These are phyloP conservation scores for Ochropacha duplaris DNA, from an alignment of 2,888 invertebrate genomes.

Conservation along the genomic window DNA sequence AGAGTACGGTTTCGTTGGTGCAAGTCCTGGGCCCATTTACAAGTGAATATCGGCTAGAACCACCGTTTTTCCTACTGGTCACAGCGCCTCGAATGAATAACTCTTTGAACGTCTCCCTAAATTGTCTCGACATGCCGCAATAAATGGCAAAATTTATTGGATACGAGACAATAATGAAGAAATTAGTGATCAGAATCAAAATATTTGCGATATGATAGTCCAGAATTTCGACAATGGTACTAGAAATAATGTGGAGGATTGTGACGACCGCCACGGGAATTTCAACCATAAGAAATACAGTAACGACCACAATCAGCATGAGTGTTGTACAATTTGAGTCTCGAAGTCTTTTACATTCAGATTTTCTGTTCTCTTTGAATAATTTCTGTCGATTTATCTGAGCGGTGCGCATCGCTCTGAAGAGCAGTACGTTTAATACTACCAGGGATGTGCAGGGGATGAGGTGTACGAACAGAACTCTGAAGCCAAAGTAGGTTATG, in stretches of 20 bases:
- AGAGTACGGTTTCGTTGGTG: conserved; percentile 92
- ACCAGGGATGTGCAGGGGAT: conserved; percentile 95
- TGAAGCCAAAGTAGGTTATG: conserved; percentile 91
- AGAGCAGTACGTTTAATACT: conserved; percentile 93
- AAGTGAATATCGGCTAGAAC: conserved; percentile 90
- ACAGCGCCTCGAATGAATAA: conserved; percentile 87
- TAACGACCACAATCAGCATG: conserved; percentile 94
- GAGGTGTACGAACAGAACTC: conserved; percentile 95
- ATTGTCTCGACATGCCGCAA: conserved; percentile 97
- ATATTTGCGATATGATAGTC: conserved; percentile 91
- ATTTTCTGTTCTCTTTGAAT: conserved; percentile 89
- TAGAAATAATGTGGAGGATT: conserved; percentile 91
- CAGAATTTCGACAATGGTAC: conserved; percentile 87
- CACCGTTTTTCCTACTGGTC: conserved; percentile 85
- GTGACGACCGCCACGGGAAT: conserved; percentile 93
- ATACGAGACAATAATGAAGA: conserved; percentile 95
- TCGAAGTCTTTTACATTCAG: conserved; percentile 89
- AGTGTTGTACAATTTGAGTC: conserved; percentile 93
- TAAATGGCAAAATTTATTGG: conserved; percentile 98
- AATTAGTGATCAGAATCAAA: conserved; percentile 92
- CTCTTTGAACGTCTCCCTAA: conserved; percentile 96
- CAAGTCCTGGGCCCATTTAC: conserved; percentile 92
- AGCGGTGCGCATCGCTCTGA: conserved; percentile 92
- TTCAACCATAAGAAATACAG: conserved; percentile 91
- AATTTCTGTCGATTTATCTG: conserved; percentile 90